Conservation (phyloP, 2,113 vertebrate species). For the Isurus oxyrinchus region DNA sequence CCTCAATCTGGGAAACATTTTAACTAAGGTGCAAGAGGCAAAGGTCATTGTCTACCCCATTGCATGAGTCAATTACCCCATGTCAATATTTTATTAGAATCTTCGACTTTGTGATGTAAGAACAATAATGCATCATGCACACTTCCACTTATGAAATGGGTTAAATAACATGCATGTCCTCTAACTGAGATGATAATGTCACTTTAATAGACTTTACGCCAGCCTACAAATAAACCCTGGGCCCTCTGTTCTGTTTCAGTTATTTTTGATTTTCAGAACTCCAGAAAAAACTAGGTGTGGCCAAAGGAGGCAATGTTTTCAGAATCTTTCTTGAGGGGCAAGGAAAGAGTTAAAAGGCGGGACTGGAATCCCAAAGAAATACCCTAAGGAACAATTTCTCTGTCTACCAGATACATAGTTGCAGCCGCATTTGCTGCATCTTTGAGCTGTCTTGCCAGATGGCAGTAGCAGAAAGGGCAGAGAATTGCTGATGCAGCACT, state of each 20-base stretch:
- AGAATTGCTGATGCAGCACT: slow-evolving; percentile 31
- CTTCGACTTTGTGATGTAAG: background rate
- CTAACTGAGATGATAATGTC: background rate
- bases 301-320: background rate
- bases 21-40: background rate
- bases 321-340: background rate
- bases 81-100: background rate
- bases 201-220: background rate
- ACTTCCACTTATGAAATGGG: background rate
- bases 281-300: background rate
- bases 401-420: background rate
- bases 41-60: background rate
- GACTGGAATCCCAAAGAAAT: background rate
- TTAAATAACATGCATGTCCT: background rate
- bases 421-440: slow-evolving; percentile 20
- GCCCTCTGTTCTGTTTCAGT: background rate
- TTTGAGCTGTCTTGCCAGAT: slow-evolving; percentile 34
- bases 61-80: background rate
- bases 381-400: background rate
- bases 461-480: slow-evolving; percentile 31
- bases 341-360: background rate
- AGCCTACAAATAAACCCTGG: background rate
- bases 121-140: background rate
- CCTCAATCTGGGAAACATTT: background rate
- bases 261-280: background rate